Evolutionary conservation across 2,113 vertebrate genomes (phyloP).

Genomic region (Fulica atra): DNA sequence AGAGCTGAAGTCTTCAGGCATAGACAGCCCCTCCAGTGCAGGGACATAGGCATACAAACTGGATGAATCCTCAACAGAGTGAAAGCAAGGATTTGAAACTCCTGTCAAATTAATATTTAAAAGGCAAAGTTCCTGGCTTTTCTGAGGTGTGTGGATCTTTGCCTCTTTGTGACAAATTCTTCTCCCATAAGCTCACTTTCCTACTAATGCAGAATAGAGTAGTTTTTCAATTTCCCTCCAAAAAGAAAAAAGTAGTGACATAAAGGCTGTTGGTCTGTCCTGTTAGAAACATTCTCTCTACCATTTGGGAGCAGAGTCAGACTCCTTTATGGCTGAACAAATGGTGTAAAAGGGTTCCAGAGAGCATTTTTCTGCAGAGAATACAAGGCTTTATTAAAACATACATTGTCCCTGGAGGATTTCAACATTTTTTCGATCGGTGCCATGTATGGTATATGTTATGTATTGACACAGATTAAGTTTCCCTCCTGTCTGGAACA

Average conservation of each 20-base stretch:
- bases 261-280: background rate
- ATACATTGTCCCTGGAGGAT: background rate
- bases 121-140: background rate
- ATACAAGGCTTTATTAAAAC: background rate
- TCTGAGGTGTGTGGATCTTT: background rate
- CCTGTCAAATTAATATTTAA: background rate
- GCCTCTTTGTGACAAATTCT: background rate
- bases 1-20: background rate
- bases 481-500: slow-evolving; percentile 72
- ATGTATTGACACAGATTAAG: slow-evolving; percentile 71
- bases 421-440: slow-evolving; percentile 19
- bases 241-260: background rate
- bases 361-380: background rate
- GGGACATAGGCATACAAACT: background rate
- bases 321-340: background rate
- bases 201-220: background rate
- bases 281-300: slow-evolving; percentile 11
- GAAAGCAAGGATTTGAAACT: background rate
- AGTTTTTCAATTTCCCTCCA: background rate
- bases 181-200: background rate
- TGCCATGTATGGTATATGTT: slow-evolving; percentile 57
- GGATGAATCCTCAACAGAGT: background rate
- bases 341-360: background rate
- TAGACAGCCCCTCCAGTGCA: background rate
- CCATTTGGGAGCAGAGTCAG: background rate